These are phyloP conservation scores for Myopa testacea DNA, from an alignment of 2,888 invertebrate genomes.

Conservation along the genomic window DNA sequence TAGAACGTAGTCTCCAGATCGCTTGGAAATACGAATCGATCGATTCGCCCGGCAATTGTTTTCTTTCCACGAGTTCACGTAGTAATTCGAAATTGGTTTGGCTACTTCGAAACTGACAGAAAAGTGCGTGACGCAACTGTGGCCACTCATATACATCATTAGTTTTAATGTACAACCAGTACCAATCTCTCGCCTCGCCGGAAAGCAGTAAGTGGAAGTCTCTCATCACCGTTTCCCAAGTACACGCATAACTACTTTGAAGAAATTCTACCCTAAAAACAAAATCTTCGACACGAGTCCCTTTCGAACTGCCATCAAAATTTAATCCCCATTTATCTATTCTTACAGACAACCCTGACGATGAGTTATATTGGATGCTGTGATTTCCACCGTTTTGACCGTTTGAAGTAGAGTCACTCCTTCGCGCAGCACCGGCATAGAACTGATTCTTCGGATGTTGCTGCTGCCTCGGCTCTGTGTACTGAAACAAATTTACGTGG, in stretches of 20 bases:
- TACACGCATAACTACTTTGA: neutral
- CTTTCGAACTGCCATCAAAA: neutral
- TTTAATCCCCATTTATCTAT: constrained; percentile 1
- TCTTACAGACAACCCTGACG: no score
- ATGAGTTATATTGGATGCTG: no score
- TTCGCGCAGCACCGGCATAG: no score
- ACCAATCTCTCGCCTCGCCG: constrained; percentile 12
- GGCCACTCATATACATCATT: neutral
- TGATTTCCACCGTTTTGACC: no score
- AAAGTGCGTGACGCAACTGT: neutral
- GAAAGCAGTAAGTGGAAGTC: neutral
- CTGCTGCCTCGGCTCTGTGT: neutral
- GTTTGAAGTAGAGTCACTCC: no score
- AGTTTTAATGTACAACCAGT: neutral
- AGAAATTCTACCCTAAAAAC: constrained; percentile 8
- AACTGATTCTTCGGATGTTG: neutral
- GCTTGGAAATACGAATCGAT: no score
- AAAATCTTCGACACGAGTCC: neutral
- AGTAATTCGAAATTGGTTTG: no score
- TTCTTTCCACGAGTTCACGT: no score
- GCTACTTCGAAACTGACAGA: no score
- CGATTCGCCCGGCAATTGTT: no score
- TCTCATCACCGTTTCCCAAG: neutral
- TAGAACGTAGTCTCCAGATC: no score
- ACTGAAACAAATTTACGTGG: neutral